Percentiles rank a stretch among this genome's conserved stretches.
phyloP scores from a whole-genome alignment of 2,113 vertebrate genomes.

The Gobius niger region DNA sequence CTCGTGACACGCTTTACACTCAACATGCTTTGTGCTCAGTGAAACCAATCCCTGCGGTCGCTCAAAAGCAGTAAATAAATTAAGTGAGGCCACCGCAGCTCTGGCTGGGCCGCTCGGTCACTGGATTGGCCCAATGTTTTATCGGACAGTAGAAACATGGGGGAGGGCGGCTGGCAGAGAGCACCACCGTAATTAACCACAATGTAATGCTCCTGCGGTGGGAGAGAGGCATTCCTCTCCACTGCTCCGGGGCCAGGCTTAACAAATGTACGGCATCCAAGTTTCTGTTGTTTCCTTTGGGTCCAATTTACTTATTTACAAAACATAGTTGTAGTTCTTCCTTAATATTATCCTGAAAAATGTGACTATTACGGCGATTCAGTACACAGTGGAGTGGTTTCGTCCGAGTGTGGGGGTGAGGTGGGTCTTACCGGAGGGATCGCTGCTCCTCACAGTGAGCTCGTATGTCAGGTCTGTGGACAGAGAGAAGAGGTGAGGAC shows the following conservation, averaged over 20 bases:
- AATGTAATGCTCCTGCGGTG: constrained; percentile 33
- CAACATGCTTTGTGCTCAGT: constrained; percentile 15
- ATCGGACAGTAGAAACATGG: constrained; percentile 30
- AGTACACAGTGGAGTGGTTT: neutral
- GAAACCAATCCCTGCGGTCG: neutral
- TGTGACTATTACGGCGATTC: too few species aligned
- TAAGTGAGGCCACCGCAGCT: neutral
- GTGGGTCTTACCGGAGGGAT: constrained; percentile 84
- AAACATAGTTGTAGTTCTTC: too few species aligned
- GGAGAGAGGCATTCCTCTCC: constrained; percentile 26
- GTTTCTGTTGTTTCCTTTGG: too few species aligned
- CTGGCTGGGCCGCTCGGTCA: constrained; percentile 13
- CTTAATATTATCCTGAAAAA: too few species aligned
- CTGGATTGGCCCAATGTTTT: neutral
- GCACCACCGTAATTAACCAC: constrained; percentile 27
- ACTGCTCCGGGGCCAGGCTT: neutral
- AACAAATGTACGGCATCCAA: too few species aligned
- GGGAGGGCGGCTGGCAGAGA: constrained; percentile 29
- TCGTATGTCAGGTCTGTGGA: constrained; percentile 93
- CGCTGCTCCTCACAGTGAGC: constrained; percentile 88
- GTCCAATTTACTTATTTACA: too few species aligned
- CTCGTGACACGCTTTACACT: constrained; percentile 14
- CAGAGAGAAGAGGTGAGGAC: constrained; percentile 34
- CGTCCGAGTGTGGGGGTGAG: neutral
- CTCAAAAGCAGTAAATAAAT: constrained; percentile 20